These are phyloP conservation scores for Carabus problematicus DNA, from an alignment of 2,888 invertebrate genomes.

Conservation along the genomic window DNA sequence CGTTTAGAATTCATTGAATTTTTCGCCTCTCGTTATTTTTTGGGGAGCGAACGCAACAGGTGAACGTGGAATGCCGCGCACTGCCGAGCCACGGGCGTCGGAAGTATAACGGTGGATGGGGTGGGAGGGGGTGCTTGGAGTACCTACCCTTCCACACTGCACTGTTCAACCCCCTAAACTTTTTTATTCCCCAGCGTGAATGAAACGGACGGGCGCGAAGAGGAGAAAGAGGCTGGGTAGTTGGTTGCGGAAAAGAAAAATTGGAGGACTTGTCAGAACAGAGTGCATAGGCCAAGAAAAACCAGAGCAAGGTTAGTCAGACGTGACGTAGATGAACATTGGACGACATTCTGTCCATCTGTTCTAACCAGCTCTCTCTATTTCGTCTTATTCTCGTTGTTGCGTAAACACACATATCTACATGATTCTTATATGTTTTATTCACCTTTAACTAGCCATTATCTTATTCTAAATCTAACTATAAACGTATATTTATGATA, in stretches of 20 bases:
- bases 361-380: not conserved
- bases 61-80: slow-evolving; percentile 20
- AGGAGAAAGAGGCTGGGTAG: slow-evolving; percentile 22
- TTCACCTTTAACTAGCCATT: too few species aligned
- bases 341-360: slow-evolving; percentile 16
- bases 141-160: slow-evolving; percentile 48
- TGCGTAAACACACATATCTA: not conserved
- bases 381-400: not conserved
- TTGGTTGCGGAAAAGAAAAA: slow-evolving; percentile 55
- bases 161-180: slow-evolving; percentile 45
- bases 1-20: slow-evolving; percentile 57
- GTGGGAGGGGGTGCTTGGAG: slow-evolving; percentile 49
- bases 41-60: slow-evolving; percentile 44
- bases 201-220: not conserved
- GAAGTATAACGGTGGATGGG: slow-evolving; percentile 15
- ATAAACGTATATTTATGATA: not conserved
- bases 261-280: slow-evolving; percentile 56
- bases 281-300: slow-evolving; percentile 56
- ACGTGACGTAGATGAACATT: slow-evolving; percentile 30
- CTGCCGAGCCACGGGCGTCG: slow-evolving; percentile 1
- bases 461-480: too few species aligned
- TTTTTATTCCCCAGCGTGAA: slow-evolving; percentile 48
- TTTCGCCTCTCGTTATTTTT: slow-evolving; percentile 52
- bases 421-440: too few species aligned
- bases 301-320: slow-evolving; percentile 41